Conservation (phyloP, 2,113 vertebrate genomes). For the Chloebia gouldiae region DNA sequence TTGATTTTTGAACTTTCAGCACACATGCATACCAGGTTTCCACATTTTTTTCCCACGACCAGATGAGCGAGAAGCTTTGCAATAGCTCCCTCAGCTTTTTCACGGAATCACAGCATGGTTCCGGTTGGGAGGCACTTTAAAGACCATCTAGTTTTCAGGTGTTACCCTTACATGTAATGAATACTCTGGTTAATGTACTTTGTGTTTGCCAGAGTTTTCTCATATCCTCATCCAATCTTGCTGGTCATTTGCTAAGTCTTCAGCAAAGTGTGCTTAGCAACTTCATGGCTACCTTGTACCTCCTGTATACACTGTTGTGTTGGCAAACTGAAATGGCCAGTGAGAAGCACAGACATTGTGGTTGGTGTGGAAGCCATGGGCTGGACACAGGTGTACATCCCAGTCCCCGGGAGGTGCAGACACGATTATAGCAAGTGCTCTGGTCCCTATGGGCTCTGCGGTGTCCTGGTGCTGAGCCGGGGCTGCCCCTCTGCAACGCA, state of each 20-base stretch:
- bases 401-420: no score
- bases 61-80: neutral
- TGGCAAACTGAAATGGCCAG: neutral
- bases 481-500: neutral
- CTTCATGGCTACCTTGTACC: neutral
- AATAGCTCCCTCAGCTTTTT: neutral
- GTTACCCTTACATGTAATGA: neutral
- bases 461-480: no score
- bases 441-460: accelerated
- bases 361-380: neutral
- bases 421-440: accelerated
- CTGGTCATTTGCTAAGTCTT: neutral
- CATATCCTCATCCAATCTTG: neutral
- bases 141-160: neutral
- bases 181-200: neutral
- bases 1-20: neutral
- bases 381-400: accelerated
- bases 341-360: accelerated
- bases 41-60: neutral
- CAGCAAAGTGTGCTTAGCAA: neutral
- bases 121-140: neutral
- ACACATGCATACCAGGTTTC: accelerated
- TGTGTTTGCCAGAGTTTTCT: neutral
- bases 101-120: neutral
- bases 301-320: neutral